Evolutionary conservation across 2,797 vertebrate genomes (phyloP).

Genomic region (Anableps anableps): DNA sequence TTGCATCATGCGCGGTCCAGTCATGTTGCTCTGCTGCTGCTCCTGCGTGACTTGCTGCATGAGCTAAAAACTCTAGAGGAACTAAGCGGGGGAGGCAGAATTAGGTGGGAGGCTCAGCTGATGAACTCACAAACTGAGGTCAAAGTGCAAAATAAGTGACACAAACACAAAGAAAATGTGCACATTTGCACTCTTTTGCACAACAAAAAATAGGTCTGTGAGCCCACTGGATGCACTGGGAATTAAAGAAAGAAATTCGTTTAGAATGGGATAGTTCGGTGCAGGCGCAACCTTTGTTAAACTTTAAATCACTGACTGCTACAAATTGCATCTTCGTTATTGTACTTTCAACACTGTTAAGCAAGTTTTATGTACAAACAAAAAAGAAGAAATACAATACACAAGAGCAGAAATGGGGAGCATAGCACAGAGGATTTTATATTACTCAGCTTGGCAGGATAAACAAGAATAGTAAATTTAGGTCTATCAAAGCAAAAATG

Average conservation of each 20-base stretch:
- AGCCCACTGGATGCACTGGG: neutral
- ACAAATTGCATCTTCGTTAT: neutral
- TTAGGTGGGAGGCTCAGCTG: constrained; percentile 58
- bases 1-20: constrained; percentile 73
- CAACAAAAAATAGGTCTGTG: neutral
- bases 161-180: constrained; percentile 5
- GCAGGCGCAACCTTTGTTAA: neutral
- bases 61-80: constrained; percentile 52
- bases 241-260: neutral
- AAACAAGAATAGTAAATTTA: no score
- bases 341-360: neutral
- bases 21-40: constrained; percentile 57
- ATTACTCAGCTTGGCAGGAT: neutral
- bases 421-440: neutral
- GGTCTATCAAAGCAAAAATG: no score
- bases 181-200: neutral
- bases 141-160: constrained; percentile 55
- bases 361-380: neutral
- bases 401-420: neutral
- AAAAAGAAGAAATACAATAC: neutral
- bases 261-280: neutral
- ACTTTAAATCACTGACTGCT: neutral
- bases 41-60: constrained; percentile 65
- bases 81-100: constrained; percentile 29
- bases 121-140: constrained; percentile 62